Base-by-base conservation (phyloP, 2,113 vertebrate genomes). In the Rhadina sibilatrix region DNA sequence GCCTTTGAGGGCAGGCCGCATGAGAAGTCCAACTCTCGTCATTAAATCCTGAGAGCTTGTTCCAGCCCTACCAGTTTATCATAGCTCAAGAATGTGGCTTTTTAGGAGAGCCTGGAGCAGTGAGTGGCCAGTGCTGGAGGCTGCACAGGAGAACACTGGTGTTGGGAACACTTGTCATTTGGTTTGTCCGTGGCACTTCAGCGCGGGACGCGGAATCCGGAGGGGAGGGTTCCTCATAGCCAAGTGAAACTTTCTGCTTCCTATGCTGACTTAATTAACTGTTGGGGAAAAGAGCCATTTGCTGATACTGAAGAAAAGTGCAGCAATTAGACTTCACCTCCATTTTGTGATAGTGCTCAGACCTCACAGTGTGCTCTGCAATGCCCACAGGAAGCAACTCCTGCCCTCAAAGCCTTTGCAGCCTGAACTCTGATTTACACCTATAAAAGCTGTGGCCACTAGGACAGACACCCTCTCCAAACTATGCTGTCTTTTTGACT, bases 151-250 rank as follows among this genome's bases (percentile, higher is more conserved):
- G 46, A 78, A 0, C 3, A 0, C 35, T 4, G n/a, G 47, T 75
- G 87, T 46, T 54, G 42, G 87, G 75, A 88, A 83, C 74, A 30
- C 5, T 57, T 54, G 60, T 38, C 47, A 12, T 27, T 70, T 5
- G 16, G 30, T 88, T 88, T 66, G 52, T 88, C 8, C 5, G 20
- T 11, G 6, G 38, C 71, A 54, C 74, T 72, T 79, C 79, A 52
- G 0, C 0, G 0, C 0, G 0, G 57, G 52, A 30, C 0, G 3
- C 20, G 79, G 86, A 60, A 50, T 40, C 61, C 38, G 12, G 56
- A 56, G 60, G 74, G n/a, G 50, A 52, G 44, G 2, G 6, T 3
- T 25, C 57, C 82, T 53, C 19, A 19, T 4, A n/a, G 91, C 89
- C 91, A 88, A 92, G 66, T 9, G 76, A 89, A 95, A 94, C 59